Evolutionary conservation across 2,888 invertebrate genomes (phyloP).

Genomic region (Merodon equestris): DNA sequence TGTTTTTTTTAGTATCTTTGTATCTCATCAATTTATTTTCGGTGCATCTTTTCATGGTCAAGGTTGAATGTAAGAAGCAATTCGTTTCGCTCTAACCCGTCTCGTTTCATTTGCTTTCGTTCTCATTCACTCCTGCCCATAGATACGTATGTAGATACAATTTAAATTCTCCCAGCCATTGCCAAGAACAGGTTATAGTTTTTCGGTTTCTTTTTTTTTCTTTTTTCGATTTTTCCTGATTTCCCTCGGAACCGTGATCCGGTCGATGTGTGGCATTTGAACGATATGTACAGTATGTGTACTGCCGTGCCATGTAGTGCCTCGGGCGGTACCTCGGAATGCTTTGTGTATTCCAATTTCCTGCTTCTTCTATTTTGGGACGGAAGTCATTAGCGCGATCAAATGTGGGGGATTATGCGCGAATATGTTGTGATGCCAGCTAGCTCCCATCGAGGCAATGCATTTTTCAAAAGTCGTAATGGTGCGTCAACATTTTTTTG

Average conservation of each 20-base stretch:
- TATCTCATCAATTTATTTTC: conserved; percentile 46
- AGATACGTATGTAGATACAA: too few relatives aligned
- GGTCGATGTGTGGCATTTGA: too few relatives aligned
- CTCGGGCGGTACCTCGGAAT: not conserved
- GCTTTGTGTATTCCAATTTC: conserved; percentile 50
- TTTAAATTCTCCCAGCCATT: conserved; percentile 5
- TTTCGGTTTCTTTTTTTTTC: too few relatives aligned
- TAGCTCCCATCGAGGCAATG: conserved; percentile 33
- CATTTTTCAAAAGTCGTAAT: conserved; percentile 12
- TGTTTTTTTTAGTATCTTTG: not conserved
- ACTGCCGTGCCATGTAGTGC: too few relatives aligned
- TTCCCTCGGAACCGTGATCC: too few relatives aligned
- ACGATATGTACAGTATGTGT: too few relatives aligned
- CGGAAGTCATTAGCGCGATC: conserved; percentile 56
- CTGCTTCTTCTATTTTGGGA: conserved; percentile 59
- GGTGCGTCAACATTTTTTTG: conserved; percentile 4
- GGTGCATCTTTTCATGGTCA: conserved; percentile 62
- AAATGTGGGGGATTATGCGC: conserved; percentile 12
- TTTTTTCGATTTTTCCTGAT: too few relatives aligned
- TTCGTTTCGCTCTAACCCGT: not conserved
- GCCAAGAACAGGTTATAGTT: conserved; percentile 5
- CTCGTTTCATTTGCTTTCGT: too few relatives aligned
- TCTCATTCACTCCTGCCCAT: too few relatives aligned
- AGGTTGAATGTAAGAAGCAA: conserved; percentile 28
- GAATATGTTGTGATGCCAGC: conserved; percentile 8